Percentiles rank a stretch among this genome's conserved stretches.
phyloP scores from a whole-genome alignment of 2,888 invertebrate species.

The Galerucella nymphaeae region DNA sequence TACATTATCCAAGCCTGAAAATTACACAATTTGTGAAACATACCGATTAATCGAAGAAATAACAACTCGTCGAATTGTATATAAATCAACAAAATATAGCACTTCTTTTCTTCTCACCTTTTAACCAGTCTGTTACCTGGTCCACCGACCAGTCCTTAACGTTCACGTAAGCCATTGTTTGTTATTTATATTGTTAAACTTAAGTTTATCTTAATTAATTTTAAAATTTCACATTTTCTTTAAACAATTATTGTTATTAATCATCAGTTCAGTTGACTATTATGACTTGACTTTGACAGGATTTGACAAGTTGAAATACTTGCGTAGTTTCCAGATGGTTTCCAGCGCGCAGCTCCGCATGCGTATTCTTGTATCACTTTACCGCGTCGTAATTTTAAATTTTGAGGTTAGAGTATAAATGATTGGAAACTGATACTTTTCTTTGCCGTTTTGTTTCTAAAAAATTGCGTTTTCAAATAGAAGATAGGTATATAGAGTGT shows the following conservation, averaged over 20 bases:
- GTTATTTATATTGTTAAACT: background rate
- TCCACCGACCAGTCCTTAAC: slow-evolving; percentile 91
- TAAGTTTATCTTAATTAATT: background rate
- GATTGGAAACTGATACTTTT: too few relatives aligned
- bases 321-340: too few relatives aligned
- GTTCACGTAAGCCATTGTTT: slow-evolving; percentile 80
- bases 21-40: slow-evolving; percentile 9
- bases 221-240: slow-evolving; percentile 1
- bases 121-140: slow-evolving; percentile 91
- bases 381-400: background rate
- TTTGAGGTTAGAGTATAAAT: too few relatives aligned
- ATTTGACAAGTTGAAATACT: slow-evolving; percentile 6
- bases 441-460: too few relatives aligned
- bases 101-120: slow-evolving; percentile 71
- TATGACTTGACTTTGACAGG: slow-evolving; percentile 16
- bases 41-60: background rate
- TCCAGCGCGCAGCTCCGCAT: too few relatives aligned
- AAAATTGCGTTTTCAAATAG: too few relatives aligned
- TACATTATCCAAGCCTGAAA: slow-evolving; percentile 80
- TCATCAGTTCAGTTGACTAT: slow-evolving; percentile 3
- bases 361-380: too few relatives aligned
- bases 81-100: background rate
- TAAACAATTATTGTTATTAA: slow-evolving; percentile 14
- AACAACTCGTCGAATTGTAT: background rate
- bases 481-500: too few relatives aligned